Percentiles rank a stretch among this genome's conserved stretches.
Conservation (phyloP, 2,888 invertebrate species). For the Lochmaea crataegi region DNA sequence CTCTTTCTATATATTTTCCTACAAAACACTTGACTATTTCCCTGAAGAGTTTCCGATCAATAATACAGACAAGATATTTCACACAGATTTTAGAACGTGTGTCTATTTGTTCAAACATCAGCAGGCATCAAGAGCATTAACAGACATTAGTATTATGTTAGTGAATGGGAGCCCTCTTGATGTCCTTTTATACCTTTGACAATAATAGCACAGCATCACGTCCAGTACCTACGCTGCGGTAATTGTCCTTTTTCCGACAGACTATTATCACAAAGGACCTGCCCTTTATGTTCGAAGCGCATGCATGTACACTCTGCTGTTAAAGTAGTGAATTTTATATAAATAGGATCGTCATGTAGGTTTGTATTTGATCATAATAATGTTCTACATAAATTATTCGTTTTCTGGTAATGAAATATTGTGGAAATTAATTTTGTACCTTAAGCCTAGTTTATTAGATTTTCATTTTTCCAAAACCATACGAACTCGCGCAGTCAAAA, state of each 20-base stretch:
- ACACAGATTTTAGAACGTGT: constrained; percentile 38
- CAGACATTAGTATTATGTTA: constrained; percentile 43
- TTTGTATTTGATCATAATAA: not conserved
- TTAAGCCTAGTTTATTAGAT: no score
- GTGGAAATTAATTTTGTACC: no score
- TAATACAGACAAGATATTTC: constrained; percentile 32
- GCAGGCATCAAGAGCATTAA: constrained; percentile 38
- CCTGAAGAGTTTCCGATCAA: constrained; percentile 28
- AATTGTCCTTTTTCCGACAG: constrained; percentile 42
- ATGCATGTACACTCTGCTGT: not conserved
- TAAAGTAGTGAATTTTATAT: constrained; percentile 1
- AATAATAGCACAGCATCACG: constrained; percentile 44
- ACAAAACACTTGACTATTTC: constrained; percentile 21
- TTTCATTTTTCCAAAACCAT: no score
- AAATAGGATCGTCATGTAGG: not conserved
- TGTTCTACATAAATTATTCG: no score
- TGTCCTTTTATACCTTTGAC: constrained; percentile 35
- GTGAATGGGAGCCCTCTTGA: constrained; percentile 40
- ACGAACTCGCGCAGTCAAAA: no score
- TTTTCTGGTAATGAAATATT: no score
- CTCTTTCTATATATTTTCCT: not conserved
- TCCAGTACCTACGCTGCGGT: constrained; percentile 37
- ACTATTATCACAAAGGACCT: constrained; percentile 28
- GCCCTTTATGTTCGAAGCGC: constrained; percentile 15
- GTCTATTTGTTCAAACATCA: constrained; percentile 40